Base-by-base conservation (phyloP, 2,888 invertebrate genomes). In the Iphiclides podalirius region DNA sequence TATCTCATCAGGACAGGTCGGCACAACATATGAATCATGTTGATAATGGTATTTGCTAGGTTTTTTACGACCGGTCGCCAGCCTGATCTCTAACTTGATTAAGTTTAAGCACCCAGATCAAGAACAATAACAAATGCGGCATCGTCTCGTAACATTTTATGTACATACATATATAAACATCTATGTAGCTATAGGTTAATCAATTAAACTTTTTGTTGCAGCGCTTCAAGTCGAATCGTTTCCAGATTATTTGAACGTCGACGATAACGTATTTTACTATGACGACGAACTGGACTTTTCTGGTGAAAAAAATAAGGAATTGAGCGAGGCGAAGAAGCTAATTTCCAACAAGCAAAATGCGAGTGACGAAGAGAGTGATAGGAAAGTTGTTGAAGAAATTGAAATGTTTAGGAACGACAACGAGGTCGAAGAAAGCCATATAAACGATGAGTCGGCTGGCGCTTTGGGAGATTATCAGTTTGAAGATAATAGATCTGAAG, bases 401-500 rank as follows among this genome's bases (percentile, higher is more conserved):
- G 28, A 50, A 31, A 14, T 35, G 28, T 50, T 40, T 6, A 45
- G 34, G 40, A 40, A 28, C 20, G 33, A 49, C 1, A n/a, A n/a
- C n/a, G n/a, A n/a, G n/a, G n/a, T n/a, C n/a, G 17, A 31, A 3
- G 38, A 49, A 33, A 9, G 33, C 7, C 45, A 11, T 23, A 1
- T 47, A 1, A 34, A 45, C 20, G 13, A n/a, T 16, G 11, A 36
- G 8, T 16, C 39, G 9, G 44, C 49, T 4, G 59, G 59, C 12
- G 51, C 40, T 12, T 53, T 66, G 7, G 53, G 55, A 28, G 77
- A 78, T 54, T 79, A 80, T 46, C 75, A 72, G 42, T 54, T 73
- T 20, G 82, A 82, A 67, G 82, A 81, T 37, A 80, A 79, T 20
- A 66, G 79, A 43, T 65, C 64, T 16, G 60, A 62, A 36, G 40